Base-by-base conservation (phyloP, 53 echinoderm and acorn worm genomes). In the Patiria pectinifera region DNA sequence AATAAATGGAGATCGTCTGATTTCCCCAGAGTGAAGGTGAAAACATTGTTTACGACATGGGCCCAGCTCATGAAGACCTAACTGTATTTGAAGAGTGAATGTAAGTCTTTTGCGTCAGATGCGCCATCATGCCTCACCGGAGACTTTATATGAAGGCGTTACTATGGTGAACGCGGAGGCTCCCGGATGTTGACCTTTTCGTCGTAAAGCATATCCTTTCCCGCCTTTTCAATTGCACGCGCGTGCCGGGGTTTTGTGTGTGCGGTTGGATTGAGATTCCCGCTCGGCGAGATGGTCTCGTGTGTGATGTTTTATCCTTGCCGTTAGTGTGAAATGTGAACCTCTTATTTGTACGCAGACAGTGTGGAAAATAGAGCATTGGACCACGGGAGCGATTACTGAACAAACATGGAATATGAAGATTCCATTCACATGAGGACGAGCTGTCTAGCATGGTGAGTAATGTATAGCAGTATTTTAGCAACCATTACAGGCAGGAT, bases 141-240 rank as follows among this genome's bases (percentile, higher is more conserved):
- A 11, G 45, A 62, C 88, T 88, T 47, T 78, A 78, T 53, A 53
- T 88, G 7, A 77, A 78, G 78, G 88, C 88, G 88, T 88, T 88
- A 48, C 88, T 78, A 88, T 88, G 88, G 88, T 78, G 78, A 88
- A 61, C 11, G 26, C 48, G 15, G 76, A 76, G 45, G 78, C 16
- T 60, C 77, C 78, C 61, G 78, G 59, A 88, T 88, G 88, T 88
- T 88, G 77, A 88, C 88, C 88, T 88, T 88, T 88, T 78, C 77
- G 88, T 61, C 18, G 69, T 43, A 84, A 84, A 62, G 45, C 22
- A 59, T 45, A 46, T 59, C 82, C 59, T 53, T 82, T 53, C 82
- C 82, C 74, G 74, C 23, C 74, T 74, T 74, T 74, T 74, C 24
- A 74, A 74, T 74, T 23, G 74, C 22, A 24, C 78, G 43, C 78